Conservation (phyloP, 2,797 vertebrate genomes). For the Alosa sapidissima region DNA sequence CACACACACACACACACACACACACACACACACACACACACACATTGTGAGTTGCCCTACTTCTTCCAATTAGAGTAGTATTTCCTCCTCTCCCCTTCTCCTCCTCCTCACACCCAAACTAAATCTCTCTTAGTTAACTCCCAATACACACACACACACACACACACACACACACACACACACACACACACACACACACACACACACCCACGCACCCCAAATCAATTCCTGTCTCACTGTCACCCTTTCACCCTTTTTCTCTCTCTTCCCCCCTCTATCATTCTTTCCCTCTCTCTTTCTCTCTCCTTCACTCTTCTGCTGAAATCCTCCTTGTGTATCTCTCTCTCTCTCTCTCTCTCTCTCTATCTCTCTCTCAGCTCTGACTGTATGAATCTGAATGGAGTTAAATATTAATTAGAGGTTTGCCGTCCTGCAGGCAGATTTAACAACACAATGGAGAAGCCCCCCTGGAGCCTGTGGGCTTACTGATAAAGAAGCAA, state of each 20-base stretch:
- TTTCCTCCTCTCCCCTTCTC: conserved; percentile 12
- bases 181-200: not conserved
- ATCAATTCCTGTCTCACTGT: conserved; percentile 9
- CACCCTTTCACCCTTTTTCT: not conserved
- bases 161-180: not conserved
- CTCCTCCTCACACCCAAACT: conserved; percentile 41
- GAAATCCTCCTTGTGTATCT: not conserved
- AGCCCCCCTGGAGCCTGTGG: not conserved
- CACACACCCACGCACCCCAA: not conserved
- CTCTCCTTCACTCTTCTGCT: not conserved
- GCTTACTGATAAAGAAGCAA: conserved; percentile 14
- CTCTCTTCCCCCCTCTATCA: not conserved
- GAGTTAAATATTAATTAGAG: conserved; percentile 20
- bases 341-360: not conserved
- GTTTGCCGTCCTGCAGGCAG: conserved; percentile 18
- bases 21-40: conserved; percentile 12
- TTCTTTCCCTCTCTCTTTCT: conserved; percentile 1
- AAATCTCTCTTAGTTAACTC: not conserved
- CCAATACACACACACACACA: conserved; percentile 1
- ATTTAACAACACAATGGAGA: conserved; percentile 1
- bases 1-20: not conserved
- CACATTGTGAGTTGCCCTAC: not conserved
- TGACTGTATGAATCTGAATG: not conserved
- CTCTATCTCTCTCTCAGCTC: not conserved
- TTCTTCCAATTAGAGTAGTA: conserved; percentile 1